Conservation (phyloP, 2,797 vertebrate species). For the Sebastes melanostomus region DNA sequence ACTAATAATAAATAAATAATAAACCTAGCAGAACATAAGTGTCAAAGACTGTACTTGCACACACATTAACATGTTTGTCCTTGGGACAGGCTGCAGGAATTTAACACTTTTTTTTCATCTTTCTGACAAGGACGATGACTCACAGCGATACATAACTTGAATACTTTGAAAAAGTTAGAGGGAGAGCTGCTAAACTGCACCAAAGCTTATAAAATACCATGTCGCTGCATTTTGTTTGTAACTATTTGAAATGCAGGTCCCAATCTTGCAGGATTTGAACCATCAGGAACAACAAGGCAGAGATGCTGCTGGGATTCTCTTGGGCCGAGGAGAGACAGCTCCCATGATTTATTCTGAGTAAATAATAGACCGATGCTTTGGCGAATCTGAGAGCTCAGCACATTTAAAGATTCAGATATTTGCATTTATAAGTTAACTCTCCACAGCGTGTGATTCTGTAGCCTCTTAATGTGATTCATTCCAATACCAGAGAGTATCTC, state of each 20-base stretch:
- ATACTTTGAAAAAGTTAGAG: constrained; percentile 4
- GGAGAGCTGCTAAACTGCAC: background rate
- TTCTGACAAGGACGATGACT: constrained; percentile 15
- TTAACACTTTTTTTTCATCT: constrained; percentile 8
- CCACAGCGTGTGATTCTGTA: background rate
- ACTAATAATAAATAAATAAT: constrained; percentile 14
- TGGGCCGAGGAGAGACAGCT: background rate
- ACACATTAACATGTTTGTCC: constrained; percentile 5
- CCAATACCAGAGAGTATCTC: background rate
- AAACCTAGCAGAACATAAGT: background rate
- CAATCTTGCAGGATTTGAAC: background rate
- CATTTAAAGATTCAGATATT: constrained; percentile 34
- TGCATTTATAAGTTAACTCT: constrained; percentile 39
- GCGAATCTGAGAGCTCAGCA: constrained; percentile 33
- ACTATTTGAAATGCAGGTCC: constrained; percentile 5
- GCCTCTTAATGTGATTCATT: constrained; percentile 27
- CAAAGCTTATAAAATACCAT: background rate
- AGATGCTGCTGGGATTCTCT: constrained; percentile 27
- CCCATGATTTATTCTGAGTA: constrained; percentile 46
- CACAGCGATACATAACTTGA: background rate
- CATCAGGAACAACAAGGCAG: background rate
- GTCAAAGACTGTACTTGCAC: background rate
- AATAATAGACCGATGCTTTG: constrained; percentile 35
- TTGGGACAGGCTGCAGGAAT: constrained; percentile 2
- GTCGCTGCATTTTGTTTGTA: background rate